Percentiles rank a stretch among this genome's conserved stretches.
These are phyloP conservation scores for Caerostris extrusa DNA, from an alignment of 1,140 invertebrate genomes.

Conservation along the genomic window DNA sequence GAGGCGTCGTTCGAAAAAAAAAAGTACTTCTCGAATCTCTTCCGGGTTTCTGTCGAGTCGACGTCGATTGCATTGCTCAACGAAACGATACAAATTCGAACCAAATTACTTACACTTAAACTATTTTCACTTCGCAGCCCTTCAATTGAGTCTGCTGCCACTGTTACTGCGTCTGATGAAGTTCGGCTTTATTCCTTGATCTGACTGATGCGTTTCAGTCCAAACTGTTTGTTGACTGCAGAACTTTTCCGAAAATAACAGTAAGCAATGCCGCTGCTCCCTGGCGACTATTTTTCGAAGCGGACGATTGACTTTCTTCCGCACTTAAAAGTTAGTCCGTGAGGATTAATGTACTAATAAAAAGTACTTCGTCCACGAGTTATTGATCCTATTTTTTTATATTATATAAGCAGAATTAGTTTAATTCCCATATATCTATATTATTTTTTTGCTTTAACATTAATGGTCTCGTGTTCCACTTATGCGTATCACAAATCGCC, in stretches of 20 bases:
- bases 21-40: background rate
- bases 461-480: no score
- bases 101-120: conserved; percentile 40
- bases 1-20: background rate
- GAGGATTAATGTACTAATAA: no score
- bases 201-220: conserved; percentile 11
- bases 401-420: no score
- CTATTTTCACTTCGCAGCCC: background rate
- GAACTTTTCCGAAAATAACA: no score
- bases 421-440: no score
- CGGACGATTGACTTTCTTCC: no score
- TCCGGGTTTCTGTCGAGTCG: background rate
- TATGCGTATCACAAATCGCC: no score
- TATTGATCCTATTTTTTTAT: no score
- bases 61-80: conserved; percentile 19
- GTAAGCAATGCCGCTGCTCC: background rate
- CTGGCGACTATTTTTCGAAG: no score
- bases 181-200: background rate
- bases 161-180: background rate
- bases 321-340: no score
- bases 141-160: background rate
- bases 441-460: no score
- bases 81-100: conserved; percentile 15
- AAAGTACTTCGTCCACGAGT: no score
- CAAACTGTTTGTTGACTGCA: background rate